Evolutionary conservation across 2,888 invertebrate genomes (phyloP).

Genomic region (Yponomeuta cagnagella): DNA sequence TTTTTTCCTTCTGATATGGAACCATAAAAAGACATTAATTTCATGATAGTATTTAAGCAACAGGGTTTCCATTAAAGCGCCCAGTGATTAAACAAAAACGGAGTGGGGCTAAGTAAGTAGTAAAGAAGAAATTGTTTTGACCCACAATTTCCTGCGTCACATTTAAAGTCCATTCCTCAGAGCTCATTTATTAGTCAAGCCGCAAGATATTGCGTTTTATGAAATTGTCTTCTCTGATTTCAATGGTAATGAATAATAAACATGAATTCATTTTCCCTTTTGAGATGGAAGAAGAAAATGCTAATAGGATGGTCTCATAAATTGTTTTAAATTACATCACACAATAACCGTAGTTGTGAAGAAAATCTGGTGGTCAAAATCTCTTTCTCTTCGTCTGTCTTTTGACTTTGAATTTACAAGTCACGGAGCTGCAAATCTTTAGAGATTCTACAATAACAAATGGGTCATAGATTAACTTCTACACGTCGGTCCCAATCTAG

Average conservation of each 20-base stretch:
- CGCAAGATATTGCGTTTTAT: slow-evolving; percentile 16
- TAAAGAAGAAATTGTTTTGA: slow-evolving; percentile 6
- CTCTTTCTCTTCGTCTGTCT: too few species aligned
- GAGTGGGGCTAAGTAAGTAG: background rate
- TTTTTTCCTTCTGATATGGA: too few species aligned
- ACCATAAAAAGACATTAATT: too few species aligned
- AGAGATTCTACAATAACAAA: too few species aligned
- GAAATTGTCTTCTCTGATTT: slow-evolving; percentile 15
- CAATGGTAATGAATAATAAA: slow-evolving; percentile 16
- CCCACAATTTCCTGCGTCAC: background rate
- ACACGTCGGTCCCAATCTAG: too few species aligned
- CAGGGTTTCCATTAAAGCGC: background rate
- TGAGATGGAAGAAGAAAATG: slow-evolving; percentile 6
- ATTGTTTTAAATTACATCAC: slow-evolving; percentile 3
- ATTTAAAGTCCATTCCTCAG: slow-evolving; percentile 9
- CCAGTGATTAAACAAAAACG: background rate
- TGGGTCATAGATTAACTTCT: too few species aligned
- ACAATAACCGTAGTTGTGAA: background rate
- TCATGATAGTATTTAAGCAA: background rate
- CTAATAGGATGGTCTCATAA: slow-evolving; percentile 12
- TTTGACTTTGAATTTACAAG: too few species aligned
- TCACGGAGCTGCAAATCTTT: too few species aligned
- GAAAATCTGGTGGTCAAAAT: background rate
- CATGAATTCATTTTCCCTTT: slow-evolving; percentile 3
- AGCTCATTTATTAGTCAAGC: slow-evolving; percentile 13